Base-by-base conservation (phyloP, 2,113 vertebrate species). In the Pseudorectes ferrugineus region DNA sequence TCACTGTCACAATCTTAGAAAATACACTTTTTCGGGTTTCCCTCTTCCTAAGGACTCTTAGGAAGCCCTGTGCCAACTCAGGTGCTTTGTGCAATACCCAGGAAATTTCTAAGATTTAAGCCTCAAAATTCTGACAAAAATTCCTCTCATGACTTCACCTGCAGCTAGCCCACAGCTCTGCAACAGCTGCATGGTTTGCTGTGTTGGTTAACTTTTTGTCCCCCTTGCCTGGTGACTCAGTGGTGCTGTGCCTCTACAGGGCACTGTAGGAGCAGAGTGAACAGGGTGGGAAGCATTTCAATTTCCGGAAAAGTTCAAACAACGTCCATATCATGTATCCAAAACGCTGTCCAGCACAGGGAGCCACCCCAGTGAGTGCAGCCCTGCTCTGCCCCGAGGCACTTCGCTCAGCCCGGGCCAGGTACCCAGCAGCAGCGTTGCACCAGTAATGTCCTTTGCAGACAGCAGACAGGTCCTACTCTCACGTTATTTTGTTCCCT, bases 341-440 rank as follows among this genome's bases (percentile, higher is more conserved):
- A 57, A 48, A 79, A 43, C 16, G 2, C 14, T 55, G 45, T 19
- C 26, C 1, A 2, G 26, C 29, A 21, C 13, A 19, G 24, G 9
- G 5, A 89, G 2, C 20, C 8, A 5, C 2, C 3, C 6, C 35
- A 20, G 38, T 0, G 3, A 66, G 33, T 2, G 1, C 38, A 67
- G 36, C 33, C 18, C 24, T 62, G 51, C n/a, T 36, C 3, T 31
- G 43, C 5, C 21, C 52, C 23, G 21, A 1, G 2, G 19, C 3
- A 3, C 10, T n/a, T 46, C 0, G 0, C 22, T 45, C 42, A 58
- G 68, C 17, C 9, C 0, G 0, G 22, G 16, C 14, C 43, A 43
- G 25, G 29, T 13, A 24, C 8, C 23, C 71, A 63, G 20, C 33
- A 57, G 22, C 19, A 10, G 22, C 6, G 1, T 5, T 48, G 45